Percentiles rank a stretch among this genome's conserved stretches.
These are phyloP conservation scores for human DNA, from an alignment of 2,113 vertebrate genomes.

Conservation along the genomic window DNA sequence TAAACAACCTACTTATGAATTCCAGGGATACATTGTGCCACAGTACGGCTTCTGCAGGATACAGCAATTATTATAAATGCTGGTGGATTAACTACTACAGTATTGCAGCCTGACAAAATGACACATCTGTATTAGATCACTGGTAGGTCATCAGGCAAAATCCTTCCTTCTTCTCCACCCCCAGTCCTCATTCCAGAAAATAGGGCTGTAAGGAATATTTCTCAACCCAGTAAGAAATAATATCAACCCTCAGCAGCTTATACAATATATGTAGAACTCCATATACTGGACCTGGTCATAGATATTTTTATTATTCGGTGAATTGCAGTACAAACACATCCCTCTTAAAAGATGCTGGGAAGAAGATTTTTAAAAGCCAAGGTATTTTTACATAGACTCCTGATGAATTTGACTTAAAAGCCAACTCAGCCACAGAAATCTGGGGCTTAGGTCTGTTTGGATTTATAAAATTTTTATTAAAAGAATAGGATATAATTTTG, in stretches of 20 bases:
- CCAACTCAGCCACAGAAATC: slow-evolving; percentile 14
- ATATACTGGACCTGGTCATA: neutral
- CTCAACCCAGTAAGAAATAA: neutral
- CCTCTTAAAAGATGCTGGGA: neutral
- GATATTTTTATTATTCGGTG: neutral
- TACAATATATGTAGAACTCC: neutral
- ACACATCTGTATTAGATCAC: slow-evolving; percentile 73
- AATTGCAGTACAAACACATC: neutral
- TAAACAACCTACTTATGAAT: slow-evolving; percentile 81
- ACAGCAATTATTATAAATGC: slow-evolving; percentile 69
- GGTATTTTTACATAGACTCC: slow-evolving; percentile 31
- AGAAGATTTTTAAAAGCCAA: slow-evolving; percentile 27
- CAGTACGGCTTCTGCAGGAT: slow-evolving; percentile 65
- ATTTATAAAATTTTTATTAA: slow-evolving; percentile 29
- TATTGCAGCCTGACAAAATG: slow-evolving; percentile 65
- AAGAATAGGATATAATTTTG: neutral
- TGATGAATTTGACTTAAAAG: slow-evolving; percentile 42
- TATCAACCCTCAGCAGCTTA: neutral
- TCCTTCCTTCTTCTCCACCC: neutral
- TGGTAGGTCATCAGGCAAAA: slow-evolving; percentile 61
- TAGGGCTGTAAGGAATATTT: neutral
- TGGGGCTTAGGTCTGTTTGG: slow-evolving; percentile 27
- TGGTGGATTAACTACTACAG: slow-evolving; percentile 68
- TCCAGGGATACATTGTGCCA: slow-evolving; percentile 73
- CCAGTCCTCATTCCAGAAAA: slow-evolving; percentile 34